Evolutionary conservation across 2,888 invertebrate genomes (phyloP), one percentile per base, ranked within the genome.

Genomic region (Reticulitermes lucifugus): DNA sequence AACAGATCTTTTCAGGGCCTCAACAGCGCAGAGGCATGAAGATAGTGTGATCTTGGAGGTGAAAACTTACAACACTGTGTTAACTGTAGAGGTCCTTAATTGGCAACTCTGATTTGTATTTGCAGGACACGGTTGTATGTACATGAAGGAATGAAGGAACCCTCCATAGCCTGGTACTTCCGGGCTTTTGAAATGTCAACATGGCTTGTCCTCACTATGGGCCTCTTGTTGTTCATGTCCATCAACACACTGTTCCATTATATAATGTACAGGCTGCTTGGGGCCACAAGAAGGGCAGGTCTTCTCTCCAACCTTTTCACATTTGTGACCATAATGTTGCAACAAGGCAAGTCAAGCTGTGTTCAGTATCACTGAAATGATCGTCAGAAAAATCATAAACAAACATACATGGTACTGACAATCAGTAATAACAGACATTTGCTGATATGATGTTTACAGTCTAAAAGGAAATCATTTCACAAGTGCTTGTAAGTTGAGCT

Each of bases 71-170:
- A 55, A 55, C 51, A 55, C 12, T 55, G 51, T 14, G 14, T 55
- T 14, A 55, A 55, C 55, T 14, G 18, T 55, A 55, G 55, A 55
- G 14, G 55, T 18, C 55, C 35, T 51, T 51, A 2, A 55, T 18
- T 2, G 14, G 18, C 12, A 18, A 55, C 14, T 55, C 55, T 55
- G 14, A 18, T 14, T 18, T 18, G 21, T 65, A 65, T 12, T 84
- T 79, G 6, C 60, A 84, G 84, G 22, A 65, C 59, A 46, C 35
- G 46, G 22, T 41, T 84, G 10, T 84, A 43, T 41, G 10, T 77
- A 55, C 77, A 79, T 59, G 46, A 77, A 59, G 77, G 84, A 21
- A 55, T 60, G 0, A 84, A 84, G 77, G 79, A 77, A 43, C 43
- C 59, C 12, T n/a, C 14, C 18, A 60, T 77, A 35, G 21, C 43